Percentiles rank a stretch among this genome's conserved stretches.
Conservation (phyloP, 2,888 invertebrate genomes). For the Ernsta delagoae region DNA sequence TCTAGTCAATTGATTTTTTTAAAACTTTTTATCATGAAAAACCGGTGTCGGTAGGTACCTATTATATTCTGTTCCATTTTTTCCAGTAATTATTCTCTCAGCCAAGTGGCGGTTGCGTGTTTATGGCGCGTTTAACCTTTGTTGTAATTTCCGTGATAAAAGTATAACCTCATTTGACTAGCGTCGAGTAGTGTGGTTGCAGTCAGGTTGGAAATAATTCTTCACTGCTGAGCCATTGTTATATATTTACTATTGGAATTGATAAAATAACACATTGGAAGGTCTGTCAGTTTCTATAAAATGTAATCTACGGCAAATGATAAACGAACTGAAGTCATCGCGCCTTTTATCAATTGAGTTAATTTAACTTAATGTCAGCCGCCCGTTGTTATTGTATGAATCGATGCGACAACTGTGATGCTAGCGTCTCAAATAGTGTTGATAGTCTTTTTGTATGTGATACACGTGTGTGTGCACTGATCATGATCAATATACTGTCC, state of each 20-base stretch:
- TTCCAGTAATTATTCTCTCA: slow-evolving; percentile 29
- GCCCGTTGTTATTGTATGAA: no score
- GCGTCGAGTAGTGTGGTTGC: slow-evolving; percentile 50
- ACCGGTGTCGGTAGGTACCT: not conserved
- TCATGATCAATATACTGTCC: not conserved
- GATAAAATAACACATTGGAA: no score
- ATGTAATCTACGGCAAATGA: no score
- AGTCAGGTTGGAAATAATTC: slow-evolving; percentile 43
- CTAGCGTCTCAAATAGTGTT: no score
- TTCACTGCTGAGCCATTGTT: slow-evolving; percentile 19
- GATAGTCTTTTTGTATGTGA: no score
- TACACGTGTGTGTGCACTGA: not conserved
- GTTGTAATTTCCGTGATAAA: slow-evolving; percentile 67
- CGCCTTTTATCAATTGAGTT: no score
- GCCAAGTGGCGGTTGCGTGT: slow-evolving; percentile 60
- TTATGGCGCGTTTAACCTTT: slow-evolving; percentile 63
- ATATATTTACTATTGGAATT: not conserved
- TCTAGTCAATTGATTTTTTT: not conserved
- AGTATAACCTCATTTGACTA: slow-evolving; percentile 52
- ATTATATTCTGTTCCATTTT: slow-evolving; percentile 13
- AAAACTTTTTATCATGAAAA: not conserved
- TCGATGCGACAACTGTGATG: no score
- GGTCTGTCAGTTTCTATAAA: no score
- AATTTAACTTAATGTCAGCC: no score
- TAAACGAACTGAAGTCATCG: no score